Percentiles rank a stretch among this genome's conserved stretches.
Conservation (phyloP, 2,797 vertebrate species). For the Dicrostonyx torquatus region DNA sequence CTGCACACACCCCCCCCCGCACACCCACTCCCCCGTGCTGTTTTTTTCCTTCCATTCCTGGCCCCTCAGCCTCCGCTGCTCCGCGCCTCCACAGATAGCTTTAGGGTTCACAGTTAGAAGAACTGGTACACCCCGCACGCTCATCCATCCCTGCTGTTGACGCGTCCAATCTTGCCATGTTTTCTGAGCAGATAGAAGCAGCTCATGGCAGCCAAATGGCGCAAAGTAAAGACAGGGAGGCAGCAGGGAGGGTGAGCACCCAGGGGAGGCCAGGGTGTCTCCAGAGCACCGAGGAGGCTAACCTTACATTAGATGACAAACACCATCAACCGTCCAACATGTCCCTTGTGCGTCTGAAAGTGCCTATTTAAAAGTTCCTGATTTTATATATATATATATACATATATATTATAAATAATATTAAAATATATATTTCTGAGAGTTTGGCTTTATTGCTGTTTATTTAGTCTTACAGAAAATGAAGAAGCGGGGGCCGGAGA, state of each 20-base stretch:
- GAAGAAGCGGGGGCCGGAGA: not conserved
- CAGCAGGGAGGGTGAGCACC: not conserved
- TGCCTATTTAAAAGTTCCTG: not conserved
- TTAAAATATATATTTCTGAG: no score
- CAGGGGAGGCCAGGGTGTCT: not conserved
- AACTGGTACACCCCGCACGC: not conserved
- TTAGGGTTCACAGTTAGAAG: not conserved
- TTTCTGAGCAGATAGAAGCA: not conserved
- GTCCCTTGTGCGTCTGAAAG: not conserved
- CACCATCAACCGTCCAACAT: not conserved
- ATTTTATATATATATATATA: no score
- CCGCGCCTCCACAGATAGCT: not conserved
- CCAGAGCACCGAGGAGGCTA: not conserved
- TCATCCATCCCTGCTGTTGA: not conserved
- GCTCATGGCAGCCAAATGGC: not conserved
- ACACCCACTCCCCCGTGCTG: no score
- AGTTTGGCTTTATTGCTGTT: conserved; percentile 37
- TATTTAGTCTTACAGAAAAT: conserved; percentile 46
- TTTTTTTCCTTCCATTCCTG: not conserved
- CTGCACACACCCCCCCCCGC: no score
- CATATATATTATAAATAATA: no score
- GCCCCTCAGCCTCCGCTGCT: not conserved
- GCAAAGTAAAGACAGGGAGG: not conserved
- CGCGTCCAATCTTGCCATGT: not conserved
- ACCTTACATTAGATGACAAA: rapidly evolving